Base-by-base conservation (phyloP, 2,888 invertebrate species). In the Troides oblongomaculatus region DNA sequence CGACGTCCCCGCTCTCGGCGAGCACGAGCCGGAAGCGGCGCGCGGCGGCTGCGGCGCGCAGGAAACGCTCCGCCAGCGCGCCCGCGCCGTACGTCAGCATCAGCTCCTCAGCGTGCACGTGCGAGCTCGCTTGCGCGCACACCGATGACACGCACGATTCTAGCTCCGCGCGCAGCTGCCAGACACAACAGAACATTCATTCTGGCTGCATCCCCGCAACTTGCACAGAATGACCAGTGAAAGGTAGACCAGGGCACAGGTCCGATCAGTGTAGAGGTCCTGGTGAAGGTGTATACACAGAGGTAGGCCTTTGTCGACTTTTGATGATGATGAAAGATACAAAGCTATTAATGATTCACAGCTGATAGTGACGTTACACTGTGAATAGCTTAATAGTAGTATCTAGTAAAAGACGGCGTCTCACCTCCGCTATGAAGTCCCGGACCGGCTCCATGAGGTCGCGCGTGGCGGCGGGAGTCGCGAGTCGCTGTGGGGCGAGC, bases 71-170 rank as follows among this genome's bases (percentile, higher is more conserved):
- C 0, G 97, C 97, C 63, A 97, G 95, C 71, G 94, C 94, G 10
- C 97, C 96, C 77, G 94, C 94, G 0, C 97, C 97, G 67, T 96
- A 92, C 0, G 98, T 97, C 80, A 99, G 93, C 74, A 99, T 96
- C 62, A 98, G 96, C 88, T 99, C 98, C 79, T 97, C 97, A 0
- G 96, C 95, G 86, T 98, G 97, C 76, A 99, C 97, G 80, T 98
- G 98, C 82, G 97, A 96, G 36, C 95, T 93, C 0, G 98, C 97
- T 87, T 98, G 97, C 0, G 94, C 93, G 12, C 97, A 96, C 73
- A 99, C 96, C 80, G 97, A 96, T 72, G 96, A 96, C 23, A 94
- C 93, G 80, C 97, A 84, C 0, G 84, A 78, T 66, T 91, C 89
- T 25, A 91, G 72, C 72, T 92, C 91, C 0, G 81, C 77, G 0